Evolutionary conservation across 2,888 invertebrate genomes (phyloP).

Genomic region (Aphodius granarius): DNA sequence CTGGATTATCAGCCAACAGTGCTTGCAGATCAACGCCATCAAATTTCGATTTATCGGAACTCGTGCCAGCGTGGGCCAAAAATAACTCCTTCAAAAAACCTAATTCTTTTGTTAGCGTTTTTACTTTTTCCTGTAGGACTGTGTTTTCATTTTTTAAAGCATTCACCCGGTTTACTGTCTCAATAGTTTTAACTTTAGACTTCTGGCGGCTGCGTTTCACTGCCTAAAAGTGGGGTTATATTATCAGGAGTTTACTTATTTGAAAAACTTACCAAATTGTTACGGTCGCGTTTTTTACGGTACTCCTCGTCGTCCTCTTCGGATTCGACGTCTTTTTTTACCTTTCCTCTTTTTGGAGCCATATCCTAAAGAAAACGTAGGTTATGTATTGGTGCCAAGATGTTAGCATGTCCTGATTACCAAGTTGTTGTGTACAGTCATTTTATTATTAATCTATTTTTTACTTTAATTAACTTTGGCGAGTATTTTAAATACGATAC

Average conservation of each 20-base stretch:
- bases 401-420: constrained; percentile 16
- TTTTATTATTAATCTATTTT: constrained; percentile 6
- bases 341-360: constrained; percentile 46
- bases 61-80: constrained; percentile 74
- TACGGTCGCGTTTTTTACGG: constrained; percentile 71
- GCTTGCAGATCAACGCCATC: constrained; percentile 62
- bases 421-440: constrained; percentile 19
- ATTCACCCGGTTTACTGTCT: constrained; percentile 74
- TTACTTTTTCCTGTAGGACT: constrained; percentile 77
- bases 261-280: constrained; percentile 66
- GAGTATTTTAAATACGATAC: constrained; percentile 14
- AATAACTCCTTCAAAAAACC: constrained; percentile 81
- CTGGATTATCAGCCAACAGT: constrained; percentile 57
- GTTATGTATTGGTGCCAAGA: not conserved
- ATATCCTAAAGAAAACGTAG: constrained; percentile 34
- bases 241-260: not conserved
- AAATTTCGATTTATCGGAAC: constrained; percentile 57
- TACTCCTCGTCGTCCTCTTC: constrained; percentile 71
- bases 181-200: constrained; percentile 74
- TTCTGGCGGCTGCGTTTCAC: constrained; percentile 82
- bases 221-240: constrained; percentile 58
- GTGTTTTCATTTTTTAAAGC: constrained; percentile 78
- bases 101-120: constrained; percentile 77
- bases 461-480: constrained; percentile 11
- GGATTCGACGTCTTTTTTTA: constrained; percentile 60